phyloP scores from a whole-genome alignment of 2,113 vertebrate genomes.

The Proterorhinus semilunaris region DNA sequence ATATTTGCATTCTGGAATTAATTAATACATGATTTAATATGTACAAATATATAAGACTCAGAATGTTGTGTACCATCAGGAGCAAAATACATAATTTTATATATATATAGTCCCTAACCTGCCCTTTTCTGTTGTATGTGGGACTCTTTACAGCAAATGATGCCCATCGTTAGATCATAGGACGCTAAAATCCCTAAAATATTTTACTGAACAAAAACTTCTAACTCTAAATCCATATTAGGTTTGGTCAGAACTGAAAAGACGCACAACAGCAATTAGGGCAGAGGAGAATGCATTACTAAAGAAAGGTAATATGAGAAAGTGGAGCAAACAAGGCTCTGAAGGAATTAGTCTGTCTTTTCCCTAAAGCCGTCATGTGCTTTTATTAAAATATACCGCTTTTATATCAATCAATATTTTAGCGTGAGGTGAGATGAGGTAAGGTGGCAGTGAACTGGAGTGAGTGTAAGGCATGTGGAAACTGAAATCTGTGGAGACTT shows the following conservation, averaged over 20 bases:
- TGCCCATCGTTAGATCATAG: no score
- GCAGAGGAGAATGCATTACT: background rate
- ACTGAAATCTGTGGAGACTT: background rate
- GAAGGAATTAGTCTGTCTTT: background rate
- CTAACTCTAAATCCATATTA: background rate
- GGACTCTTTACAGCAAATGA: no score
- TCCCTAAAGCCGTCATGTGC: background rate
- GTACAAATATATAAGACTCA: no score
- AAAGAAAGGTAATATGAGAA: background rate
- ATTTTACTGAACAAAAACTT: background rate
- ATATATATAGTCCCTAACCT: no score
- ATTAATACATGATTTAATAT: no score
- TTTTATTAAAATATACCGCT: background rate
- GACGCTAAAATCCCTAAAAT: no score
- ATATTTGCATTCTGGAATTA: no score
- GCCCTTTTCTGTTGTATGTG: no score
- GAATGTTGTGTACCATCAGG: no score
- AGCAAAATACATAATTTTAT: no score
- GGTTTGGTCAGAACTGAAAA: background rate
- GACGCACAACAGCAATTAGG: background rate
- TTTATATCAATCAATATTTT: background rate
- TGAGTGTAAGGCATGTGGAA: background rate
- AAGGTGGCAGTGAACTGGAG: slow-evolving; percentile 1
- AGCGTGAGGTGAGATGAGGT: background rate
- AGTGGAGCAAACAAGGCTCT: background rate